Evolutionary conservation across 1,140 invertebrate species (phyloP).

Genomic region (Mercenaria mercenaria): DNA sequence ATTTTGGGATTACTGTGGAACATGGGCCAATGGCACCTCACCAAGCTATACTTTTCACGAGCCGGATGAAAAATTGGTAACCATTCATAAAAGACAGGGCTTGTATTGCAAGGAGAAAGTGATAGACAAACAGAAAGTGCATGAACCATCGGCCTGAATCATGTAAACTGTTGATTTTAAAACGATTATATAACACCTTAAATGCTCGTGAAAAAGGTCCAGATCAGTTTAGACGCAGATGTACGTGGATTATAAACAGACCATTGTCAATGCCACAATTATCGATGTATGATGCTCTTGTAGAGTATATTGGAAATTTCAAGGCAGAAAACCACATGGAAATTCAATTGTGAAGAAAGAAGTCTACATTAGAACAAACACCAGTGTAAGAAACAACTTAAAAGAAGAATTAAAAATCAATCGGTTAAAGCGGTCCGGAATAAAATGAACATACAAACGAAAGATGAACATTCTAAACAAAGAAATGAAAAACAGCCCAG

Average conservation of each 20-base stretch:
- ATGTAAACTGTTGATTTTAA: background rate
- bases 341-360: background rate
- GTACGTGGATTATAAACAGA: too few species aligned
- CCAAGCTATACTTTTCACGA: background rate
- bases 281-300: background rate
- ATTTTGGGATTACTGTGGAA: conserved; percentile 35
- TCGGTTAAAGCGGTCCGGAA: background rate
- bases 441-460: conserved; percentile 4
- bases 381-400: background rate
- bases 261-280: too few species aligned
- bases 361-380: background rate
- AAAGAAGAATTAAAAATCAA: conserved; percentile 12
- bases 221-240: too few species aligned
- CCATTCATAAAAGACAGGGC: too few species aligned
- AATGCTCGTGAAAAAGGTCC: background rate
- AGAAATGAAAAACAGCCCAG: conserved; percentile 35
- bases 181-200: conserved; percentile 17
- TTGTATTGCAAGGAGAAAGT: conserved; percentile 2
- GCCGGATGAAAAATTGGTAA: background rate
- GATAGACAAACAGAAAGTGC: background rate
- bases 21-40: background rate
- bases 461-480: background rate
- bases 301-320: conserved; percentile 45
- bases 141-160: background rate
- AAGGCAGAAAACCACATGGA: background rate